Base-by-base conservation (phyloP, 2,797 vertebrate genomes). In the Poecile montanus region DNA sequence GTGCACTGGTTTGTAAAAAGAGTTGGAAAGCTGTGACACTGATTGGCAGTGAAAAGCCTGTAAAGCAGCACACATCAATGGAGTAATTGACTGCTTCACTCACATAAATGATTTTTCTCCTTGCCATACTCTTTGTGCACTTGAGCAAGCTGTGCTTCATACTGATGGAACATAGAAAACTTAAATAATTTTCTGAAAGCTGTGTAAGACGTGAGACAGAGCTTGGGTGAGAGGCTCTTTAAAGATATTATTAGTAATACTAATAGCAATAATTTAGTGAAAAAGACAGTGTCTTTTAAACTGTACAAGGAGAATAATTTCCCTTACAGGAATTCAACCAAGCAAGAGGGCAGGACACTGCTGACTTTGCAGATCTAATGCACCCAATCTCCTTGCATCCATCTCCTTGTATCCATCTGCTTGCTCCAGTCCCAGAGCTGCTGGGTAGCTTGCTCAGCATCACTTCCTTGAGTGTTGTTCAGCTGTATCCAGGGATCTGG, bases 11-110 rank as follows among this genome's bases (percentile, higher is more conserved):
- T 94, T 1, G 5, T 80, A 93, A 94, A 85, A 88, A 76, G 85
- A 58, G 56, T 29, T 51, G 63, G 54, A 93, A 90, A 90, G 83
- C 88, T 25, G 1, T 92, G 91, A 94, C 80, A 76, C 60, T 94
- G 95, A 94, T 87, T 95, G 95, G 63, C 88, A 83, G 80, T 79
- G 92, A 85, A 94, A 90, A 91, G 73, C 77, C 83, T 53, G 12
- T 78, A 81, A 78, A 90, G 10, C 57, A 81, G 42, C 67, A 93
- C 80, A 87, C 83, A 62, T 65, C 85, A 66, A 50, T 84, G 73
- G n/a, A 88, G 54, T 90, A 84, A 86, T 15, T 76, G 85, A 78
- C 89, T 86, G 53, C 74, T 84, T 67, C n/a, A 54, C 14, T 79
- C 88, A 48, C 57, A 32, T 50, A 93, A 88, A 78, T 44, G 22